Base-by-base conservation (phyloP, 2,888 invertebrate genomes). In the Incurvaria masculella region DNA sequence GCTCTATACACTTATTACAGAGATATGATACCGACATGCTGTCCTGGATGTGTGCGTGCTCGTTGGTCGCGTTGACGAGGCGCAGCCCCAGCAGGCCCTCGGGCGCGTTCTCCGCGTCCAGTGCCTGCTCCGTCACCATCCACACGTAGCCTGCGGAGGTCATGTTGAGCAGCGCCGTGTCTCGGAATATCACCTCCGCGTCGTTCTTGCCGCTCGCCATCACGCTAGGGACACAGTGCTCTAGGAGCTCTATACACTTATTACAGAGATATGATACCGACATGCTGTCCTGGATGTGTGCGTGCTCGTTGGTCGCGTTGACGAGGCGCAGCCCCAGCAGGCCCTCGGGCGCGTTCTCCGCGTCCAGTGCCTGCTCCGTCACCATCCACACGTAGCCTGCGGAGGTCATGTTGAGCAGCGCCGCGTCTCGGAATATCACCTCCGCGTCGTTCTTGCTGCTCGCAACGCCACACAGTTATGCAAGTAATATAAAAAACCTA, bases 341-440 rank as follows among this genome's bases (percentile, higher is more conserved):
- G 45, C 97, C 97, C 64, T 90, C 89, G 1, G 97, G 97, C 21
- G 89, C 89, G 64, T 94, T 94, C 21, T 86, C 82, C 4, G 95
- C 93, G 58, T 87, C 86, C 55, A 97, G 71, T 1, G 95, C 94
- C 69, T 97, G 96, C 63, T 97, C 97, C 1, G 97, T 96, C 33
- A 96, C 95, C 66, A 97, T 88, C 97, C 97, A 97, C 21, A 94
- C 96, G 68, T 94, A 95, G 40, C 94, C 95, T 23, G 87, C 83
- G 42, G 88, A 88, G 1, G 95, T 95, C 90, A 97, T 92, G 65
- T 94, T 94, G 53, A 94, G 79, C 42, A 80, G 74, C 0, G 88
- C 86, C 3, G 96, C 96, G 69, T 95, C 94, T 47, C 88, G 82
- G 73, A 95, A 97, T 64, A 97, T 93, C 44, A 90, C 85, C 64